phyloP scores from a whole-genome alignment of 1,140 invertebrate species.

The Spodoptera frugiperda region DNA sequence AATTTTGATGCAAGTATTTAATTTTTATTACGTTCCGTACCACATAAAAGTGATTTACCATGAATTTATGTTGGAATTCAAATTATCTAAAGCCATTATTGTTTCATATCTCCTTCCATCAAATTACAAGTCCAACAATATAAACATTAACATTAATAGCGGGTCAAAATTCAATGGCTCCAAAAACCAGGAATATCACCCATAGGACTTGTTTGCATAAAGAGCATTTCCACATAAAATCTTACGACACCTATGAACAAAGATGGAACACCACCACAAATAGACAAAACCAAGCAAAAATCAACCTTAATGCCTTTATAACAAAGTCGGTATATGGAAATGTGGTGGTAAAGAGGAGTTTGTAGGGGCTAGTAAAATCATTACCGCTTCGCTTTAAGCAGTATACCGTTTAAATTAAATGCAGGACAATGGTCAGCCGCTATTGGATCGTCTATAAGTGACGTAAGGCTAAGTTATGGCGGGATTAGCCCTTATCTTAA shows the following conservation, averaged over 20 bases:
- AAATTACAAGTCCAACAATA: slow-evolving; percentile 36
- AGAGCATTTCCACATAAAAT: slow-evolving; percentile 79
- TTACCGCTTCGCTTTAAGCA: slow-evolving; percentile 66
- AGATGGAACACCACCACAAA: slow-evolving; percentile 28
- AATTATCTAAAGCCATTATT: slow-evolving; percentile 4
- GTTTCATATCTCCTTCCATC: slow-evolving; percentile 32
- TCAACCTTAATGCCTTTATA: slow-evolving; percentile 40
- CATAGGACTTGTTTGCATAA: slow-evolving; percentile 81
- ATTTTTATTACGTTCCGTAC: no score
- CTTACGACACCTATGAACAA: slow-evolving; percentile 76
- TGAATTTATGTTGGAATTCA: neutral
- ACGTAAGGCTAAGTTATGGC: slow-evolving; percentile 84
- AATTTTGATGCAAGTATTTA: neutral
- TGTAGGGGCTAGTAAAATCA: slow-evolving; percentile 76
- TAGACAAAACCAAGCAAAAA: slow-evolving; percentile 41
- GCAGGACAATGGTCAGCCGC: slow-evolving; percentile 82
- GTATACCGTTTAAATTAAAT: slow-evolving; percentile 83
- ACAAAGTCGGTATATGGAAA: slow-evolving; percentile 29
- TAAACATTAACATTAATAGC: slow-evolving; percentile 54
- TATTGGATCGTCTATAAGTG: slow-evolving; percentile 70
- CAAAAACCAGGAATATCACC: slow-evolving; percentile 81
- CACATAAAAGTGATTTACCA: no score
- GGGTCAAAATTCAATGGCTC: slow-evolving; percentile 77
- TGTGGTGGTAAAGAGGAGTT: slow-evolving; percentile 47
- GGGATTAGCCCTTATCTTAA: slow-evolving; percentile 85